Evolutionary conservation across 1,140 invertebrate genomes (phyloP), one percentile per base, ranked within the genome.

Genomic region (Lordiphosa clarofinis): DNA sequence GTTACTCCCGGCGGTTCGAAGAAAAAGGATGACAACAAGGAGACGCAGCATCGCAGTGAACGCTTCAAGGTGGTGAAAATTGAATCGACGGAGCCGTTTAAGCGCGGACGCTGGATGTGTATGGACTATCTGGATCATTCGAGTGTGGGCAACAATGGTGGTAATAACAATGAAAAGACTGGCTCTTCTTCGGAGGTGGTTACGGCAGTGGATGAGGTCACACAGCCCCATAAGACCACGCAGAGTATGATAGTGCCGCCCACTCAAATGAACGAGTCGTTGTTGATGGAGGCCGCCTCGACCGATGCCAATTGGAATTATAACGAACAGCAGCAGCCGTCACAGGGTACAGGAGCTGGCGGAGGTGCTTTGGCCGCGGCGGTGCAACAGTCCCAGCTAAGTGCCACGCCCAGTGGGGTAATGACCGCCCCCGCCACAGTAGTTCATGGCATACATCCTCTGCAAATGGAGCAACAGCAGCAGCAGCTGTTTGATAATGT

Each of bases 61-160:
- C 91, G 96, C 61, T 99, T 99, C 89, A 97, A 97, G 91, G 96
- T 98, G 69, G 97, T 99, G 15, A 98, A 98, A 92, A 97, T 98
- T 60, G 96, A 97, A 89, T 97, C 95, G 87, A 95, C 96, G 15
- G 96, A 98, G 89, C 97, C 97, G 4, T 98, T 98, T 82, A 94
- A 95, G 70, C 92, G 97, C 37, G 97, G 97, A 19, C 91, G 97
- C 78, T 99, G 97, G 97, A 94, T 94, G 73, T 98, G 97, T 90
- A 96, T 97, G 93, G 97, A 99, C 90, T 98, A 97, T 90, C 91
- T 97, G 78, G 96, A 98, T 90, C 95, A 96, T 86, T 93, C 82
- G 35, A 87, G 74, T 54, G 87, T 88, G 19, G 79, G 71, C 13
- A 72, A 61, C 11, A 55, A 57, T 4, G 59, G 56, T 21, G 56